A percentile compares a stretch with the other conserved stretches of the same genome.
Conservation (phyloP, 1,140 invertebrate species). For the Pogonomyrmex californicus region DNA sequence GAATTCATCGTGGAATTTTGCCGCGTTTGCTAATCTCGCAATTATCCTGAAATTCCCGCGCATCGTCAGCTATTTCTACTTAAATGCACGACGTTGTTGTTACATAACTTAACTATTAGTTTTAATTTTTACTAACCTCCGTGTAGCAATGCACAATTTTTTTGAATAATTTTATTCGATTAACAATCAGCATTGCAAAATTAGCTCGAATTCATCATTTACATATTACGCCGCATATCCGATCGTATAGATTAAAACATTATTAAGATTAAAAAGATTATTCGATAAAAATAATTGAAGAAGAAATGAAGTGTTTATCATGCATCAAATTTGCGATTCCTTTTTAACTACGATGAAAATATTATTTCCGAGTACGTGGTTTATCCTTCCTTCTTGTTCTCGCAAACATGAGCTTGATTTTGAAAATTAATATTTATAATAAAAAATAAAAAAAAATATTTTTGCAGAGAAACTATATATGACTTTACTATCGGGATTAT, state of each 20-base stretch:
- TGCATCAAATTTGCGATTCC: neutral
- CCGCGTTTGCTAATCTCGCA: neutral
- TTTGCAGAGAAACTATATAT: neutral
- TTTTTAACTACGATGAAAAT: constrained; percentile 4
- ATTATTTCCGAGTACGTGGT: neutral
- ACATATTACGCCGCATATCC: neutral
- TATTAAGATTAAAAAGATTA: constrained; percentile 12
- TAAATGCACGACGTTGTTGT: constrained; percentile 33
- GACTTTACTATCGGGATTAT: neutral
- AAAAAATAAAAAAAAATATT: neutral
- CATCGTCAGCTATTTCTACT: constrained; percentile 32
- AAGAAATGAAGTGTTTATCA: constrained; percentile 6
- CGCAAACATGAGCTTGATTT: neutral
- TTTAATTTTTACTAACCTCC: constrained; percentile 39
- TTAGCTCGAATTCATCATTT: neutral
- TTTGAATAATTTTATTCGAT: constrained; percentile 21
- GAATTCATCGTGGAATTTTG: constrained; percentile 35
- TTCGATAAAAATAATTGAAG: neutral
- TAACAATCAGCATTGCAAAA: neutral
- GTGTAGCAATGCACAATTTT: constrained; percentile 20
- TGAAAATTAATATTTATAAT: neutral
- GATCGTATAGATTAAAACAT: too few species aligned
- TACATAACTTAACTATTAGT: constrained; percentile 50
- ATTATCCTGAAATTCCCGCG: constrained; percentile 61
- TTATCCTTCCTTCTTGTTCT: neutral